Conservation (phyloP, 2,113 vertebrate species). For the Promerops cafer region DNA sequence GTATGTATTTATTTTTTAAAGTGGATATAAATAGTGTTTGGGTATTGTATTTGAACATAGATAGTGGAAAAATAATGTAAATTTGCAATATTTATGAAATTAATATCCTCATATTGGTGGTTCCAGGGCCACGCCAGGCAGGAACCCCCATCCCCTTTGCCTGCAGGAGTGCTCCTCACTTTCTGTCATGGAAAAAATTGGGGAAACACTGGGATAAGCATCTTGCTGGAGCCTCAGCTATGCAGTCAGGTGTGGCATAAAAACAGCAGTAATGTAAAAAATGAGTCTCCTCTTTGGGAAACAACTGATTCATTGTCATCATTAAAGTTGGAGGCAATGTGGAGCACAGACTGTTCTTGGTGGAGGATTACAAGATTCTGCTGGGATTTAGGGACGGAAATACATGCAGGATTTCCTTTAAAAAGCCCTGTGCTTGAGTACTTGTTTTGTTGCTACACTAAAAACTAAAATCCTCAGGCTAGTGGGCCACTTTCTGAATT, state of each 20-base stretch:
- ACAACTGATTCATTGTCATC: neutral
- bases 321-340: neutral
- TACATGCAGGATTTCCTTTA: neutral
- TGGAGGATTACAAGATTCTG: conserved; percentile 16
- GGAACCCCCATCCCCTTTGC: neutral
- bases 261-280: neutral
- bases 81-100: neutral
- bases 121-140: neutral
- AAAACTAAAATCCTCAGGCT: neutral
- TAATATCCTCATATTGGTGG: neutral
- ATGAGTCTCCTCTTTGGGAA: neutral
- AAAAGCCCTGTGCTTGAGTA: neutral
- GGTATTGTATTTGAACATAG: neutral
- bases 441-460: neutral
- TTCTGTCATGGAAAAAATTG: neutral
- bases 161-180: neutral
- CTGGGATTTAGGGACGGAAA: conserved; percentile 4
- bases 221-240: neutral
- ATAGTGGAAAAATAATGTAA: neutral
- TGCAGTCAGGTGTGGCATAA: neutral
- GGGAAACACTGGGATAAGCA: fast-evolving
- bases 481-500: neutral
- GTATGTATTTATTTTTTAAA: neutral
- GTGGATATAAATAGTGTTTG: neutral
- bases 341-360: conserved; percentile 7